These are phyloP conservation scores for Exaiptasia diaphana DNA, from an alignment of 64 coral and sea anemone species.

Conservation along the genomic window DNA sequence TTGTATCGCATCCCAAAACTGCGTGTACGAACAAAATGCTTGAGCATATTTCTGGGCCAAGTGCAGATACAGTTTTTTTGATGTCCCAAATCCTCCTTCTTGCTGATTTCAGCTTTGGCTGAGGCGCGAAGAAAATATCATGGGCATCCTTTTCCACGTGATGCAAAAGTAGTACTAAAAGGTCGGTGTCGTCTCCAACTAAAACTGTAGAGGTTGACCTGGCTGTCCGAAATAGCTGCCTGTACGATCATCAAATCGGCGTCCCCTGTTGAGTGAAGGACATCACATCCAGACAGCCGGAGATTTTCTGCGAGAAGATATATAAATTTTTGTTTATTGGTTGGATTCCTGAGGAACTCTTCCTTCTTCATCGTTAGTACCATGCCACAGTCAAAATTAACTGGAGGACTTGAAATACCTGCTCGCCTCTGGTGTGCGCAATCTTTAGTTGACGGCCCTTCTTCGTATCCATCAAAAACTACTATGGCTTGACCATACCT, in stretches of 20 bases:
- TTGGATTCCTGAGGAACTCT: slow-evolving; percentile 2
- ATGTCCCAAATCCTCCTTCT: slow-evolving; percentile 45
- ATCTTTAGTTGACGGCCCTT: slow-evolving; percentile 2
- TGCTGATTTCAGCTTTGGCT: slow-evolving; percentile 46
- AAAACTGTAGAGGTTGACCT: slow-evolving; percentile 7
- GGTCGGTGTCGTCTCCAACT: slow-evolving; percentile 63
- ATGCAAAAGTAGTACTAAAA: slow-evolving; percentile 26
- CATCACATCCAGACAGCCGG: background rate
- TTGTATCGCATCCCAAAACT: slow-evolving; percentile 31
- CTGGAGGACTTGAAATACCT: slow-evolving; percentile 17
- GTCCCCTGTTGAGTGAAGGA: no score
- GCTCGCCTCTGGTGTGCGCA: slow-evolving; percentile 37
- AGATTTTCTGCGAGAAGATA: background rate
- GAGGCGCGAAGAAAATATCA: slow-evolving; percentile 29
- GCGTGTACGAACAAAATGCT: slow-evolving; percentile 36
- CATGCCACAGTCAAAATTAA: slow-evolving; percentile 11
- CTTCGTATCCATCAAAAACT: slow-evolving; percentile 44
- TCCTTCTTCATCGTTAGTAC: slow-evolving; percentile 35
- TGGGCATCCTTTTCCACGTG: background rate
- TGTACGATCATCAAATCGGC: slow-evolving; percentile 43
- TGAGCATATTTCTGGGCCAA: background rate
- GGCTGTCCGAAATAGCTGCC: slow-evolving; percentile 18
- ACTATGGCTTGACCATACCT: slow-evolving; percentile 43
- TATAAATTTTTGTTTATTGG: slow-evolving; percentile 43
- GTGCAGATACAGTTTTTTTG: background rate